Percentiles rank a stretch among this genome's conserved stretches.
These are phyloP conservation scores for Sebastolobus alascanus DNA, from an alignment of 2,797 vertebrate species.

Conservation along the genomic window DNA sequence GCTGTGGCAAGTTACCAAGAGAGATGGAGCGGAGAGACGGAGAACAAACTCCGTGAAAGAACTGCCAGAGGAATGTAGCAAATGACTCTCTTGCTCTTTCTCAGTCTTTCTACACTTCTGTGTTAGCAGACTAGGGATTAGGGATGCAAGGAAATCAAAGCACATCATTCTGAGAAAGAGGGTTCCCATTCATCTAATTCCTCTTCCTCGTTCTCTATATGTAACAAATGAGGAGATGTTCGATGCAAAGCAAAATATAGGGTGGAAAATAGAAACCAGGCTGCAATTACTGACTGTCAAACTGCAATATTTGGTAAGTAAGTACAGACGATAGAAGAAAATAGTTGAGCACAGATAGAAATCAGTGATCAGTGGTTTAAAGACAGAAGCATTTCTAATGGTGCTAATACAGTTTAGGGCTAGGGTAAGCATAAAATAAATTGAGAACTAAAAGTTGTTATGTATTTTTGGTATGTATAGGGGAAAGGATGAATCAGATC, in stretches of 20 bases:
- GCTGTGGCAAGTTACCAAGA: conserved; percentile 71
- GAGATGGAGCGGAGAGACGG: conserved; percentile 45
- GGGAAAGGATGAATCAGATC: not conserved
- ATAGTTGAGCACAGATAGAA: not conserved
- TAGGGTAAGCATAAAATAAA: not conserved
- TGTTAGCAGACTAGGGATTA: conserved; percentile 29
- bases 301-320: not conserved
- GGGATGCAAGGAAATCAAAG: conserved; percentile 64
- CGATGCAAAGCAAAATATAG: conserved; percentile 35
- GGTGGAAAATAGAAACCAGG: conserved; percentile 38
- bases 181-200: conserved; percentile 47
- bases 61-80: conserved; percentile 57
- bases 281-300: conserved; percentile 36
- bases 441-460: not conserved
- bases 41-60: conserved; percentile 72
- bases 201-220: conserved; percentile 24
- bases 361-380: not conserved
- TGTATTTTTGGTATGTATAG: not conserved
- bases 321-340: not conserved
- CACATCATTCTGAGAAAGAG: conserved; percentile 36
- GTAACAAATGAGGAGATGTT: conserved; percentile 51
- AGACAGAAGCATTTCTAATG: not conserved
- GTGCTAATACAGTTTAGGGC: not conserved
- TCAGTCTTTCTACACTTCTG: conserved; percentile 38
- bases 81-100: conserved; percentile 53